phyloP scores from a whole-genome alignment of 2,888 invertebrate genomes.

The Catocala nupta region DNA sequence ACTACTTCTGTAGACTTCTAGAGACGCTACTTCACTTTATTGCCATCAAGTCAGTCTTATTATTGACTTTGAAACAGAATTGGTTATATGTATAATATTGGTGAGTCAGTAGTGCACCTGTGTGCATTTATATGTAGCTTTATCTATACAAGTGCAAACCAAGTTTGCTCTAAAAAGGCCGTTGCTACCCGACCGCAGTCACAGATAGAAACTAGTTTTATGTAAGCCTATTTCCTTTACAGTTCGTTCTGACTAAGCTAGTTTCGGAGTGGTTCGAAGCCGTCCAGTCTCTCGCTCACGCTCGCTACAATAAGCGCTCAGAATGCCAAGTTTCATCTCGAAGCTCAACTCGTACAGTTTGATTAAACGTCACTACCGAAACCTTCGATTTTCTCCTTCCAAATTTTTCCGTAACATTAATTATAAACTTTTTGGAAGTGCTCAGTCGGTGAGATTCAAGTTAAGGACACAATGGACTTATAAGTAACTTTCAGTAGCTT shows the following conservation, averaged over 20 bases:
- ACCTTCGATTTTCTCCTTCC: conserved; percentile 63
- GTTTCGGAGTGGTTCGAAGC: conserved; percentile 37
- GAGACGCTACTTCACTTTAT: too few species aligned
- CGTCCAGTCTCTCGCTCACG: conserved; percentile 26
- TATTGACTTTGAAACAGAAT: too few species aligned
- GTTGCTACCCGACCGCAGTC: background rate
- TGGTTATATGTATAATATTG: background rate
- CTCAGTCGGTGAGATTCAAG: conserved; percentile 54
- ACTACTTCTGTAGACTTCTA: too few species aligned
- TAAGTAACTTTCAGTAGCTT: conserved; percentile 54
- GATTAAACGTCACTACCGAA: conserved; percentile 66
- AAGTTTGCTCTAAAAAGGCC: background rate
- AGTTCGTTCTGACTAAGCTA: conserved; percentile 32
- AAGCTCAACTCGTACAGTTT: conserved; percentile 57
- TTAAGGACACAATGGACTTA: conserved; percentile 63
- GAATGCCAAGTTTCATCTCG: conserved; percentile 26
- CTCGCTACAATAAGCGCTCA: conserved; percentile 29
- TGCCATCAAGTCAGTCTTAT: too few species aligned
- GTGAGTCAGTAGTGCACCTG: background rate
- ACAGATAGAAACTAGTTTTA: conserved; percentile 24
- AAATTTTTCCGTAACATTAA: conserved; percentile 71
- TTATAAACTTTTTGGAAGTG: conserved; percentile 72
- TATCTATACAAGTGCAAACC: background rate
- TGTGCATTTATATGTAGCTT: background rate
- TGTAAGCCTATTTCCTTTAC: conserved; percentile 40